Base-by-base conservation (phyloP, 1,140 invertebrate species). In the Leptinotarsa undecemlineata region DNA sequence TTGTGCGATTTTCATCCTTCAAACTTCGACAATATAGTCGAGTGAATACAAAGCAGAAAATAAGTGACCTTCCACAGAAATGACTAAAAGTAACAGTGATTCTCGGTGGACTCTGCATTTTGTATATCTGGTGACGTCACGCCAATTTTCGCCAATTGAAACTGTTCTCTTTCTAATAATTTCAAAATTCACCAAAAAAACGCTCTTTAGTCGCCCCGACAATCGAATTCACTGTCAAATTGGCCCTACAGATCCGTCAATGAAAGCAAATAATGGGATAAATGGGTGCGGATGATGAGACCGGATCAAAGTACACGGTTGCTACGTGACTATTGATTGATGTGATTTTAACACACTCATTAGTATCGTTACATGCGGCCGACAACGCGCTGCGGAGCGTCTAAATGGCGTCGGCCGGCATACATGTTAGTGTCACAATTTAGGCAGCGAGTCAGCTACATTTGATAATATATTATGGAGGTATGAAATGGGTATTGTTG, bases 321-420 rank as follows among this genome's bases (percentile, higher is more conserved):
- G 81, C 81, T 81, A 82, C 76, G 81, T 82, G 81, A 82, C 81
- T 80, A 82, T 82, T 82, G 81, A 82, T 82, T 82, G 81, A 82
- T 82, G 81, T 80, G 81, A 82, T 81, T 82, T 82, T 81, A 82
- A 82, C 81, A 78, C 81, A 81, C 79, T 80, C 81, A 81, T 80
- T 80, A 81, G 78, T 77, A 75, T 76, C 70, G 70, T 67, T 62
- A 74, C 71, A 69, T 42, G 64, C 26, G 26, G 64, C 23, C 62
- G 64, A 13, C 64, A 23, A 13, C 21, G 64, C 73, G 70, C 74
- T 64, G 78, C 72, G 71, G 72, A 72, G 14, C 69, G 73, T 77
- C 74, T 74, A 76, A 74, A 77, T 76, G 78, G 73, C 72, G 76
- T 63, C 76, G 75, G 71, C 48, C 69, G 73, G 64, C 67, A 71